Conservation (phyloP, 2,113 vertebrate species). For the Nymphicus hollandicus region DNA sequence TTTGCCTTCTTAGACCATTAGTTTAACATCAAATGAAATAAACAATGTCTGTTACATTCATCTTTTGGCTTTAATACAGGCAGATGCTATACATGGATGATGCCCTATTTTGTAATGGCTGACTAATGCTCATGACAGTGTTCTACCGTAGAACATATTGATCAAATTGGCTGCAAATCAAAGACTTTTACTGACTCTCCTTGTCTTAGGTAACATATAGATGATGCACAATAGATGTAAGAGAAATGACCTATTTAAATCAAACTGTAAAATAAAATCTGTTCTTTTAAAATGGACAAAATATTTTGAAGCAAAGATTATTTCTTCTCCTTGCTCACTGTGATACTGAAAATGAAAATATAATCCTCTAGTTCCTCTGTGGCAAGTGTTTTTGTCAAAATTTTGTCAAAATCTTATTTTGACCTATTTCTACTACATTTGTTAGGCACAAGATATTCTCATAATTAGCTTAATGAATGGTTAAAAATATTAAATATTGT, state of each 20-base stretch:
- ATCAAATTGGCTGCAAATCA: neutral
- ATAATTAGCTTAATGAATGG: neutral
- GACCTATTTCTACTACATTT: neutral
- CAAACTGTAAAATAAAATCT: neutral
- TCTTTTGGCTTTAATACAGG: neutral
- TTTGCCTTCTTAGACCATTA: neutral
- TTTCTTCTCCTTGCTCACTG: neutral
- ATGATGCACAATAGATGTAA: neutral
- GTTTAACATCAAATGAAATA: neutral
- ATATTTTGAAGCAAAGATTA: neutral
- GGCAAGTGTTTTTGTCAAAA: neutral
- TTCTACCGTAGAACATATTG: neutral
- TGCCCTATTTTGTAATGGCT: neutral
- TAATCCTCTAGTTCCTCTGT: neutral
- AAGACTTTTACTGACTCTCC: neutral
- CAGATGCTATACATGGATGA: neutral
- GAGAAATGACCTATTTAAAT: neutral
- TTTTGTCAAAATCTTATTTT: neutral
- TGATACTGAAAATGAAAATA: neutral
- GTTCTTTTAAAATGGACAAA: neutral
- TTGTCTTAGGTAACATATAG: neutral
- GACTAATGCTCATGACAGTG: neutral
- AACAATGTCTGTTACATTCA: neutral
- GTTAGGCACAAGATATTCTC: neutral
- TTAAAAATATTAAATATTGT: neutral